Percentiles rank a stretch among this genome's conserved stretches.
These are phyloP conservation scores for Marisa cornuarietis DNA, from an alignment of 1,140 invertebrate species.

Conservation along the genomic window DNA sequence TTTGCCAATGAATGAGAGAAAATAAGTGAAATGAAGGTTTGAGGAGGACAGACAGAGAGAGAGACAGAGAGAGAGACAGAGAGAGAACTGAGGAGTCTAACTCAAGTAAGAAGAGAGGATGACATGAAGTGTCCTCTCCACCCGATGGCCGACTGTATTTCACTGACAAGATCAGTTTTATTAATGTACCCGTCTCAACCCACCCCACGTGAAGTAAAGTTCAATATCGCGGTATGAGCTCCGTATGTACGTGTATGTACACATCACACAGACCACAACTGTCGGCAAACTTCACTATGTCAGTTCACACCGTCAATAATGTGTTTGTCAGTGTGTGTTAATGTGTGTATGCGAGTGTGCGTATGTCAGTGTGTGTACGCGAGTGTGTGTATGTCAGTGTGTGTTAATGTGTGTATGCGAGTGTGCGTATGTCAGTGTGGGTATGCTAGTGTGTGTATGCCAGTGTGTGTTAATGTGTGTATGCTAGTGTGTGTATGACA, in stretches of 20 bases:
- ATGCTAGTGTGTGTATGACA: slow-evolving; percentile 3
- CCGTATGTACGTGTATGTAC: too few relatives aligned
- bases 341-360: not conserved
- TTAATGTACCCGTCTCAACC: too few relatives aligned
- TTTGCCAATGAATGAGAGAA: not conserved
- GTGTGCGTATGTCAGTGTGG: too few relatives aligned
- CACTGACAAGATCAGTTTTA: too few relatives aligned
- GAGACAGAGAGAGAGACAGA: slow-evolving; percentile 10
- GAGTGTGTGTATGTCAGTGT: not conserved
- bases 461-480: slow-evolving; percentile 4
- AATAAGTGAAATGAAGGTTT: slow-evolving; percentile 2
- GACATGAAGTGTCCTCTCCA: too few relatives aligned
- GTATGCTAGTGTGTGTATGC: not conserved
- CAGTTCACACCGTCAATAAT: too few relatives aligned
- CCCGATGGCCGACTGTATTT: too few relatives aligned
- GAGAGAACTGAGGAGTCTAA: not conserved
- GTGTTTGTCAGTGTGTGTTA: not conserved
- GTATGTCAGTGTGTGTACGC: not conserved
- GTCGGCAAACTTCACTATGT: too few relatives aligned
- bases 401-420: not conserved
- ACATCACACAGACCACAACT: too few relatives aligned
- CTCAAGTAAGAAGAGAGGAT: not conserved
- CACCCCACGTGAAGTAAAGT: too few relatives aligned
- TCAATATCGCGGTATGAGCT: too few relatives aligned
- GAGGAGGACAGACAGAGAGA: not conserved